Evolutionary conservation across 2,113 vertebrate species (phyloP), one percentile per base, ranked within the genome.

Genomic region (Oreochromis niloticus): DNA sequence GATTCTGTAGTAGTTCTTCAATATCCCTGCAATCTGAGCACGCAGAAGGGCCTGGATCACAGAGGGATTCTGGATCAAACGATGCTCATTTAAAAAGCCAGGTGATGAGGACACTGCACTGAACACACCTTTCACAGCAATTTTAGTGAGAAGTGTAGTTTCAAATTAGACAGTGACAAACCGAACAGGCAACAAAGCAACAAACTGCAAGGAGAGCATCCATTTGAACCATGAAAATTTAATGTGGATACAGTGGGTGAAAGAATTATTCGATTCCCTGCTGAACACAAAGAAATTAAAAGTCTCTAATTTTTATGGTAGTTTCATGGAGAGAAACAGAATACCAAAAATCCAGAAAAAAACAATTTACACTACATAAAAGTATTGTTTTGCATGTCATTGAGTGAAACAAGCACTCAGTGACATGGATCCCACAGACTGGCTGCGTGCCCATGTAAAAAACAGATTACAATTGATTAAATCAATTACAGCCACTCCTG

Each of bases 361-460:
- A 34, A 0, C 39, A 11, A 39, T 66, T 66, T 13, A 41, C 6
- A 41, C 34, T 14, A 12, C 36, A 22, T 68, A 68, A 68, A 68
- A 68, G 19, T 68, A 68, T 9, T 41, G 63, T 41, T 22, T 68
- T 41, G 63, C 63, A 68, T 8, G 63, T 3, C 36, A 68, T 4
- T 22, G 36, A 22, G 4, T 68, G 63, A 68, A 12, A 11, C 10
- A 11, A 41, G 39, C 10, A 41, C 27, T 27, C 27, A 27, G 27
- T 27, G 27, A 27, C 27, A 27, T 27, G 27, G 27, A 27, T 27
- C 63, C 63, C 34, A 41, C 13, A 41, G 63, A 68, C 1, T 41
- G 34, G 34, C 34, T 68, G 11, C 0, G 34, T 68, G 34, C 6
- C 19, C 1, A 68, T 22, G 0, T 6, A 41, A 1, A 22, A 41